These are phyloP conservation scores for Seriola aureovittata DNA, from an alignment of 2,113 vertebrate species.

Conservation along the genomic window DNA sequence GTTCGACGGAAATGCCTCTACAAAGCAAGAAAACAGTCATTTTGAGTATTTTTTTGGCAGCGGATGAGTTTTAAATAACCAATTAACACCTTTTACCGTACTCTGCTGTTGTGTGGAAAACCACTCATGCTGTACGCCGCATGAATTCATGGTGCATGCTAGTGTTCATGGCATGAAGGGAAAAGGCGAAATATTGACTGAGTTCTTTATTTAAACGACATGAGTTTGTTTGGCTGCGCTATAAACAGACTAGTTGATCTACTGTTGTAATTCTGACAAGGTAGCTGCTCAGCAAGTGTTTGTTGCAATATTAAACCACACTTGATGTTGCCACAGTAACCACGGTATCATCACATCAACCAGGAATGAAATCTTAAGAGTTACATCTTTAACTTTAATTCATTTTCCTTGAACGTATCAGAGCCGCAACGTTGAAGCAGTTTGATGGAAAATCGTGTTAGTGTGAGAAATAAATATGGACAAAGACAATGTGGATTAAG, in stretches of 20 bases:
- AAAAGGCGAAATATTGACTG: slow-evolving; percentile 8
- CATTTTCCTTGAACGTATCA: neutral
- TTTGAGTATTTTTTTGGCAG: neutral
- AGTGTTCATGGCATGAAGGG: neutral
- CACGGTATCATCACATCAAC: neutral
- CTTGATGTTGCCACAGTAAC: slow-evolving; percentile 19
- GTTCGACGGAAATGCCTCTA: neutral
- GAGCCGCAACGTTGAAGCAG: neutral
- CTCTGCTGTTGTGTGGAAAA: neutral
- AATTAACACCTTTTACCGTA: neutral
- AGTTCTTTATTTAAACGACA: neutral
- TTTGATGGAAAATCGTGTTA: neutral
- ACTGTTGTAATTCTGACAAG: neutral
- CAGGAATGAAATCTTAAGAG: slow-evolving; percentile 9
- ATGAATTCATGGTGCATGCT: slow-evolving; percentile 3
- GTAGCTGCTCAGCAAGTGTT: slow-evolving; percentile 11
- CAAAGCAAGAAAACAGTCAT: neutral
- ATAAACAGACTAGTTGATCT: slow-evolving; percentile 10
- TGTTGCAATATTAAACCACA: neutral
- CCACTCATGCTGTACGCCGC: neutral
- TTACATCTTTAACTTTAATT: slow-evolving; percentile 1
- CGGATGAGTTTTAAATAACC: neutral
- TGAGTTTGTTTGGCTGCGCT: slow-evolving; percentile 14
- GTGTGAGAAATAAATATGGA: slow-evolving; percentile 7
- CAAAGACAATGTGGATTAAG: slow-evolving; percentile 33